A percentile compares a stretch with the other conserved stretches of the same genome.
phyloP scores from a whole-genome alignment of 2,797 vertebrate genomes.

The Cirrhinus molitorella region DNA sequence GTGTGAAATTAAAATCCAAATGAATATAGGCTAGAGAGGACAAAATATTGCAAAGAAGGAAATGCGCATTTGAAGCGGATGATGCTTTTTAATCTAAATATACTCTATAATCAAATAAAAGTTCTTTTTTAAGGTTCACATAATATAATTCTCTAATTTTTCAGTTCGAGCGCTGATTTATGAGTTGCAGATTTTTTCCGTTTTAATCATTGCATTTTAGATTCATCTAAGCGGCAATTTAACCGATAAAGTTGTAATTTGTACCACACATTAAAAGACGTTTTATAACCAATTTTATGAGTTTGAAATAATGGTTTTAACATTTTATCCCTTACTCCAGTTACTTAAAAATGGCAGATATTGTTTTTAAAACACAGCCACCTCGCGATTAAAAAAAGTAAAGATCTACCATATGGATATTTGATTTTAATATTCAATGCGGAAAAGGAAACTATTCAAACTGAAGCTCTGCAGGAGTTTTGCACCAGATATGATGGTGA shows the following conservation, averaged over 20 bases:
- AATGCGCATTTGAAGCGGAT: constrained; percentile 3
- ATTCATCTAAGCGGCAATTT: not conserved
- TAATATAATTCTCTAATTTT: not conserved
- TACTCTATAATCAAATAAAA: no score
- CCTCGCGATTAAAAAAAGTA: not conserved
- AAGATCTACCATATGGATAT: not conserved
- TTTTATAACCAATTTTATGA: not conserved
- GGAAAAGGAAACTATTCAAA: constrained; percentile 29
- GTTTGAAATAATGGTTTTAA: not conserved
- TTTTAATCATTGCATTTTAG: not conserved
- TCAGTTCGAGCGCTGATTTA: not conserved
- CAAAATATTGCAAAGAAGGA: not conserved
- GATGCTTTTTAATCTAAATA: no score
- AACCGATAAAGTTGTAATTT: not conserved
- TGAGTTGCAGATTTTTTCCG: not conserved
- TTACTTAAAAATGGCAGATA: not conserved
- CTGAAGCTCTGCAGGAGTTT: constrained; percentile 26
- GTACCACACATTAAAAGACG: not conserved
- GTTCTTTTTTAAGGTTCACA: not conserved
- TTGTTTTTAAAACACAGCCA: not conserved
- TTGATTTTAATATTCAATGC: constrained; percentile 4
- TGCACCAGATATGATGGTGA: constrained; percentile 30
- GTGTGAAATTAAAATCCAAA: not conserved
- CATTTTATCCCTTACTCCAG: not conserved
- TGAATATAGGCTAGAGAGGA: not conserved